These are phyloP conservation scores for Onthophagus sagittarius DNA, from an alignment of 2,888 invertebrate genomes.

Conservation along the genomic window DNA sequence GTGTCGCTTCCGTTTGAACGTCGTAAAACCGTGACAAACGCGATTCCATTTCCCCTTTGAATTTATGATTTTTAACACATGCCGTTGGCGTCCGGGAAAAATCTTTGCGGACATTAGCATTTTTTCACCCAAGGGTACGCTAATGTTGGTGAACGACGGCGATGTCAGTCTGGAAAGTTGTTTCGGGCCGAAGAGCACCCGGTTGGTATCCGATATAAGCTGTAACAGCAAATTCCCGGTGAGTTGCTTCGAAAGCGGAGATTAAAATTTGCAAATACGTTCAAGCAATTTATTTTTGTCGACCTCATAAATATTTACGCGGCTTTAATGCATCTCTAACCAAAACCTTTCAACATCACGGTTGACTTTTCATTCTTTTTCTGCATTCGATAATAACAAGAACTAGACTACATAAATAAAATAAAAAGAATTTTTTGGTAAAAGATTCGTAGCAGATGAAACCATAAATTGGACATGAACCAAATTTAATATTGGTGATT, in stretches of 20 bases:
- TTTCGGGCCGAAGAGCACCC: neutral
- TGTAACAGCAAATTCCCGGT: neutral
- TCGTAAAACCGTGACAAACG: neutral
- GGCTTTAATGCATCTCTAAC: neutral
- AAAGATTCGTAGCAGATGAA: no score
- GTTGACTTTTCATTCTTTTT: neutral
- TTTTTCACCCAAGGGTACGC: neutral
- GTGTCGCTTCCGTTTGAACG: neutral
- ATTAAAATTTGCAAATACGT: constrained; percentile 4
- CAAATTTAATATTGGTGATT: no score
- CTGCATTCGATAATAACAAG: neutral
- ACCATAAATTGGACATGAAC: no score
- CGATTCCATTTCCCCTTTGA: neutral
- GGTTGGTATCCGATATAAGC: neutral
- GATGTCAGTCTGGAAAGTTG: neutral
- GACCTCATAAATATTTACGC: constrained; percentile 1
- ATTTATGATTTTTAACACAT: neutral
- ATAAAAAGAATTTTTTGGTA: no score
- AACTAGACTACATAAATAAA: no score
- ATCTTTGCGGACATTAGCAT: neutral
- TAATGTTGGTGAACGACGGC: neutral
- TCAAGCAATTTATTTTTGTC: neutral
- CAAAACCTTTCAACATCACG: neutral
- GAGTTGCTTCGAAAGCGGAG: neutral
- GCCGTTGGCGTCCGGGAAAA: neutral